phyloP scores from a whole-genome alignment of 2,113 vertebrate genomes.

The Saccopteryx bilineata region DNA sequence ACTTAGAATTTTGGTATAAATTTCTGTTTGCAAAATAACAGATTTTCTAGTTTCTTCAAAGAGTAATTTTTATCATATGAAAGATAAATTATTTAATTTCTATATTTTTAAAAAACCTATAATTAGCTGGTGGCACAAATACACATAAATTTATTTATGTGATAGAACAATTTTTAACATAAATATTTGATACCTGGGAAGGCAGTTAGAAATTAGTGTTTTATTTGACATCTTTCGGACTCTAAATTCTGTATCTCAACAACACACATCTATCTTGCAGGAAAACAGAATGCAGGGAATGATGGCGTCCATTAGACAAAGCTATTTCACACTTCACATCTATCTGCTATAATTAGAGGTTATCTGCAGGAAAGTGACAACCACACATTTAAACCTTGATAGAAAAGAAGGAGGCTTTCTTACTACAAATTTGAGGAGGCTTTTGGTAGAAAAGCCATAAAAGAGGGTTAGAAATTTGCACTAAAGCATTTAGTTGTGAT shows the following conservation, averaged over 20 bases:
- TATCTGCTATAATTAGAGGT: slow-evolving; percentile 81
- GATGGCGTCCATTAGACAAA: slow-evolving; percentile 78
- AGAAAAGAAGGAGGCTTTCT: slow-evolving; percentile 77
- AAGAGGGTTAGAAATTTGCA: slow-evolving; percentile 55
- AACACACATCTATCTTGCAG: slow-evolving; percentile 67
- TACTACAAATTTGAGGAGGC: slow-evolving; percentile 67
- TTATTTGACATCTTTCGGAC: slow-evolving; percentile 70
- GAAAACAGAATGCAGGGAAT: slow-evolving; percentile 69
- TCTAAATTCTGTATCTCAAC: slow-evolving; percentile 71
- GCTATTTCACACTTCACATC: slow-evolving; percentile 80
- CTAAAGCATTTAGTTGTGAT: slow-evolving; percentile 20
- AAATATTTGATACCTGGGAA: slow-evolving; percentile 59
- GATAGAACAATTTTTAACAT: slow-evolving; percentile 58
- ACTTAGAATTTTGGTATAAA: slow-evolving; percentile 47
- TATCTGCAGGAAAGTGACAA: slow-evolving; percentile 81
- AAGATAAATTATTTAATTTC: slow-evolving; percentile 65
- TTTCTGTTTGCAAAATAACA: slow-evolving; percentile 41
- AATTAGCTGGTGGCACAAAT: slow-evolving; percentile 66
- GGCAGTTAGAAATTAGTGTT: slow-evolving; percentile 72
- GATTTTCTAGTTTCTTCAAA: slow-evolving; percentile 61
- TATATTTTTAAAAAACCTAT: slow-evolving; percentile 53
- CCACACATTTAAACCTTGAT: slow-evolving; percentile 78
- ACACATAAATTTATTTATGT: slow-evolving; percentile 52
- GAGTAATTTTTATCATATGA: slow-evolving; percentile 56
- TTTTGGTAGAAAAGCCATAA: slow-evolving; percentile 69